Conservation (phyloP, 2,888 invertebrate species). For the Cephus pygmeus region DNA sequence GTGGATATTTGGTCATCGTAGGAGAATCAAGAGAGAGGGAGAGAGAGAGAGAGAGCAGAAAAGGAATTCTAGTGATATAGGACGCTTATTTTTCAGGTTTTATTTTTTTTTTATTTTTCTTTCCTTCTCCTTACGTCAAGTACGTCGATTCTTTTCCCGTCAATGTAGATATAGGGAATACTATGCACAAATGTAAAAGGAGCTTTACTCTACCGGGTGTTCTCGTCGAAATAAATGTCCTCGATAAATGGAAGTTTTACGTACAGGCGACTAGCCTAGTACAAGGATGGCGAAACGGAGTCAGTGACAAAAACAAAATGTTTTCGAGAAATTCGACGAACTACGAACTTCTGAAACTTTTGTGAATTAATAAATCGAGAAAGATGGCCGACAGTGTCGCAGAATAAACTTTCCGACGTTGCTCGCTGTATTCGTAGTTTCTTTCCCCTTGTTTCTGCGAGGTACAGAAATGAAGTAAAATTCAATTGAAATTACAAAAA, state of each 20-base stretch:
- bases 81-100: not conserved
- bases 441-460: not conserved
- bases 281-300: not conserved
- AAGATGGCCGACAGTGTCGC: not conserved
- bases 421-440: not conserved
- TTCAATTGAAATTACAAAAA: not conserved
- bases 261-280: not conserved
- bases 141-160: not conserved
- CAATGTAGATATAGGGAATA: not conserved
- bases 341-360: not conserved
- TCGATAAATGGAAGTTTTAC: not conserved
- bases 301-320: not conserved
- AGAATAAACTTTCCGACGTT: not conserved
- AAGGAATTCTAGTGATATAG: not conserved
- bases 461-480: not conserved
- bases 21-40: conserved; percentile 11
- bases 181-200: not conserved
- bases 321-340: not conserved
- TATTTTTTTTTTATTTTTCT: not conserved
- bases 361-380: not conserved
- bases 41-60: conserved; percentile 14
- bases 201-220: not conserved
- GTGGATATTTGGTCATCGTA: conserved; percentile 20
- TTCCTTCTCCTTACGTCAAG: not conserved
- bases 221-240: not conserved